Base-by-base conservation (phyloP, 2,113 vertebrate genomes). In the Sinocyclocheilus maitianheensis region DNA sequence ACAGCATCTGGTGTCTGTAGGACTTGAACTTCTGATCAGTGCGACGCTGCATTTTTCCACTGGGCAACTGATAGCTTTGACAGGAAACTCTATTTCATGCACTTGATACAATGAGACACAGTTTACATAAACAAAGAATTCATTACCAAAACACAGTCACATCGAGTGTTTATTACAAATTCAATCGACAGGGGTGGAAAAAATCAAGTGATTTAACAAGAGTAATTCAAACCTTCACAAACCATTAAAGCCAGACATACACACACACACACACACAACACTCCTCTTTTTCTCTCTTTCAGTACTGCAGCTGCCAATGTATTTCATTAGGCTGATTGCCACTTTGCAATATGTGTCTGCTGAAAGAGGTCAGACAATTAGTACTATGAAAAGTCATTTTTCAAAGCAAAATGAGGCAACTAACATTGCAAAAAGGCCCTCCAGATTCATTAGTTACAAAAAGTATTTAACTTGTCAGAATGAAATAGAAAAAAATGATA, bases 291-390 rank as follows among this genome's bases (percentile, higher is more conserved):
- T 82, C 81, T 82, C 65, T 71, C 80, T 71, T 82, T 82, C 24
- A 82, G 26, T n/a, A 71, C 46, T 14, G 20, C 65, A 67, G 62
- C 81, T 82, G 79, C 14, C 63, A 82, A 24, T 34, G 43, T 53
- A 71, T 82, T 82, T 82, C 65, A 71, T 82, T 53, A 82, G 81
- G 81, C 81, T 71, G 65, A 82, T 69, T 71, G 81, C 81, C 46
- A 71, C 63, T 82, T 82, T 53, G 43, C 63, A 82, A 69, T 71
- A 53, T 0, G 81, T 51, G 46, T 67, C 24, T 51, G 65, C 10
- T 82, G 20, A 71, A 67, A 71, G 63, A 71, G 46, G 63, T 71
- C 81, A 53, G 24, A 53, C 63, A 53, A 82, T 82, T 82, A 82
- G 18, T 11, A n/a, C 63, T 22, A 20, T 16, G 62, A 34, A 71